phyloP scores from a whole-genome alignment of 2,888 invertebrate species.

The Rhingia campestris region DNA sequence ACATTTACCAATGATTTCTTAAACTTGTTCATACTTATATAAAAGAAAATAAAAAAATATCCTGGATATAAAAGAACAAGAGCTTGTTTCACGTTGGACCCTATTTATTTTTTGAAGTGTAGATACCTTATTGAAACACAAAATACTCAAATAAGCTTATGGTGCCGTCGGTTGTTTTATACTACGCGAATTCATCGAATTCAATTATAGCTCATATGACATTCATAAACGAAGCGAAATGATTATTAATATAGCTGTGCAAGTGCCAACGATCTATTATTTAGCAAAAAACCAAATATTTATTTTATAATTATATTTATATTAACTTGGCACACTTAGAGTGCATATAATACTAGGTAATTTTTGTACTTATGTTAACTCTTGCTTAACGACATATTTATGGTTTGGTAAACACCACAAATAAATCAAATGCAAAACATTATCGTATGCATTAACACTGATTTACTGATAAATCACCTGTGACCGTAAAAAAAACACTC shows the following conservation, averaged over 20 bases:
- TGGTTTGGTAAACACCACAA: conserved; percentile 10
- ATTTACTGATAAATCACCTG: conserved; percentile 29
- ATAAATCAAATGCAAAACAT: conserved; percentile 39
- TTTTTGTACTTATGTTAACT: conserved; percentile 23
- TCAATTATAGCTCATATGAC: conserved; percentile 43
- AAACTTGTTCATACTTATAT: too few relatives aligned
- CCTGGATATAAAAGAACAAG: not conserved
- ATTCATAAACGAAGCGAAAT: conserved; percentile 68
- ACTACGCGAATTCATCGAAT: conserved; percentile 38
- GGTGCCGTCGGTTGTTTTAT: conserved; percentile 48
- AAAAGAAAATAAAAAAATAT: too few relatives aligned
- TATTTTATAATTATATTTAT: conserved; percentile 16
- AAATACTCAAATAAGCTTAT: conserved; percentile 55
- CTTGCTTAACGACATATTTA: conserved; percentile 12
- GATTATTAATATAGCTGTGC: conserved; percentile 69
- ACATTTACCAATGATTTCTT: too few relatives aligned
- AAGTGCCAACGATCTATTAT: conserved; percentile 60
- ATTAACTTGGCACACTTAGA: conserved; percentile 23
- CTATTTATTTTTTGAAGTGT: not conserved
- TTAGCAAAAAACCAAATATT: conserved; percentile 56
- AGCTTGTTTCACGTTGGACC: not conserved
- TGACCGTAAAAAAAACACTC: not conserved
- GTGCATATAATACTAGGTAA: conserved; percentile 26
- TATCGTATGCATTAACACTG: conserved; percentile 46
- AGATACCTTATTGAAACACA: not conserved